Evolutionary conservation across 2,113 vertebrate species (phyloP), one percentile per base, ranked within the genome.

Genomic region (Casuarius casuarius): DNA sequence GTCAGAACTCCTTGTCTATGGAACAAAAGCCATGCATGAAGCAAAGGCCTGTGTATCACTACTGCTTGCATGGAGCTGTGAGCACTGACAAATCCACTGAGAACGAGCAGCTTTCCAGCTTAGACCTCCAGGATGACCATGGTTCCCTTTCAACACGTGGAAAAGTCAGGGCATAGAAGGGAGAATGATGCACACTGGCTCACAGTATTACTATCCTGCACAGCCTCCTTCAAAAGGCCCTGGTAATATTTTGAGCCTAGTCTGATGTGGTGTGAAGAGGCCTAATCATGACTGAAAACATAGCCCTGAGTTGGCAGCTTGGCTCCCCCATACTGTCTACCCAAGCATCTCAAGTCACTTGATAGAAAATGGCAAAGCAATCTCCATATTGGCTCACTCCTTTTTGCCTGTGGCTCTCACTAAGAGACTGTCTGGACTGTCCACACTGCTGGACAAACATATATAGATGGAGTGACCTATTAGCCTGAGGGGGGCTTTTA

Each of bases 81-180:
- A 84, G 52, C 51, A 56, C 33, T 90, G 44, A n/a, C 9, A 70
- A 61, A 52, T 0, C 0, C 22, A 52, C 15, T 49, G 62, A 62
- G 4, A 73, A 11, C 0, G 0, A 83, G 35, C 29, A 88, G 21
- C 9, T 44, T 79, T 42, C 67, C 62, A 73, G 51, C 25, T 81
- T 68, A 68, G 28, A 28, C 33, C 23, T 78, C n/a, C 2, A 8
- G 46, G 33, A 63, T 71, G 13, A 25, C 28, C 0, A 0, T 15
- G 7, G 25, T 38, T 87, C 29, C 22, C 26, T 62, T 82, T 83
- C 2, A 1, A 20, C 31, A 54, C 26, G 35, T 54, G 51, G 59
- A 88, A 73, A 83, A 62, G 10, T 7, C 28, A 72, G 44, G 54
- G 7, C 56, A 90, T 42, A n/a, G 42, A 62, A 2, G 15, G 23